phyloP scores from a whole-genome alignment of 2,888 invertebrate species.

The Drosophila sordidula region DNA sequence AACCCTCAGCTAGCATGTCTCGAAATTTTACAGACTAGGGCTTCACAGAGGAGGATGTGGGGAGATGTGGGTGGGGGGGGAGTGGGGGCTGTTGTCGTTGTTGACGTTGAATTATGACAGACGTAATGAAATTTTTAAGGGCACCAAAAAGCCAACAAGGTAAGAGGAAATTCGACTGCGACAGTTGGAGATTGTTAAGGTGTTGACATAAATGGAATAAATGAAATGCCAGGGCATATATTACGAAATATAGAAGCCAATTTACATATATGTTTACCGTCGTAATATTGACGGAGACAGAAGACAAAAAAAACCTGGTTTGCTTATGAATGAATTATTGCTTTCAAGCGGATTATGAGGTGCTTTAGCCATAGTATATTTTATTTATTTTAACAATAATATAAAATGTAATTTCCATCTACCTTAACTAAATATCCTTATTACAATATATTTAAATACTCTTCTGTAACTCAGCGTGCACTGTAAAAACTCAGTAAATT shows the following conservation, averaged over 20 bases:
- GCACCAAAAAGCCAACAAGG: conserved; percentile 27
- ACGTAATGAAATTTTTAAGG: conserved; percentile 71
- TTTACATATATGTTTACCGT: conserved; percentile 14
- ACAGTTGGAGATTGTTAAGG: conserved; percentile 45
- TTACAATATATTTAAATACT: no score
- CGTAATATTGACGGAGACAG: background rate
- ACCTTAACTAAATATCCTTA: no score
- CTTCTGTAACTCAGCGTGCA: no score
- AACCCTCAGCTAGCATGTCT: conserved; percentile 12
- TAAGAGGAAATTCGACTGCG: conserved; percentile 28
- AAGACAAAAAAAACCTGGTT: conserved; percentile 5
- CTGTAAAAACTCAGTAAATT: no score
- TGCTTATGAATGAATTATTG: conserved; percentile 17
- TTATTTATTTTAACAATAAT: no score
- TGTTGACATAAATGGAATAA: conserved; percentile 41
- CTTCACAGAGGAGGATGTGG: no score
- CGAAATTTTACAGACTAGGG: conserved; percentile 26
- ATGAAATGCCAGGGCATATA: conserved; percentile 12
- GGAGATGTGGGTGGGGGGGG: background rate
- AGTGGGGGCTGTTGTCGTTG: conserved; percentile 30
- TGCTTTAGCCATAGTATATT: background rate
- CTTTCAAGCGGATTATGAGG: background rate
- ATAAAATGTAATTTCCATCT: no score
- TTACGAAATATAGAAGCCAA: conserved; percentile 11
- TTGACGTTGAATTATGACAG: conserved; percentile 73